phyloP scores from a whole-genome alignment of 2,797 vertebrate genomes.

The Amniataba percoides region DNA sequence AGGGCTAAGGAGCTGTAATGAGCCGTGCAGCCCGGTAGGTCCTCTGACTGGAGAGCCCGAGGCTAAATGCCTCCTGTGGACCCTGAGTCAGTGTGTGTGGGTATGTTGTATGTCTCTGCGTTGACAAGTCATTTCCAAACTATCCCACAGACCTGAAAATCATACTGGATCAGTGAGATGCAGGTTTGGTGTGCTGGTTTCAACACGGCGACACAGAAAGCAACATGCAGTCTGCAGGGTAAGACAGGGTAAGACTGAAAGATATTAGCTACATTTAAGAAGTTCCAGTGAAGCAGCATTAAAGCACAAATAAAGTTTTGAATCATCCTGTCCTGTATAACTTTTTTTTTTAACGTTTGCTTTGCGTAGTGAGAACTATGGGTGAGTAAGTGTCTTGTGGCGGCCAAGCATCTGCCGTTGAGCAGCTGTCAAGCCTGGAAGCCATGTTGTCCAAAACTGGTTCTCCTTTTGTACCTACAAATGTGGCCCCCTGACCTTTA shows the following conservation, averaged over 20 bases:
- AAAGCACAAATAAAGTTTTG: slow-evolving; percentile 25
- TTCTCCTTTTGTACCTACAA: not conserved
- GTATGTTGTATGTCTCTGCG: not conserved
- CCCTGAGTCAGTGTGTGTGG: slow-evolving; percentile 23
- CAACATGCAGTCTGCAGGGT: slow-evolving; percentile 1
- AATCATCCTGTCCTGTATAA: slow-evolving; percentile 3
- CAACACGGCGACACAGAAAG: not conserved
- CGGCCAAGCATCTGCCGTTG: slow-evolving; percentile 7
- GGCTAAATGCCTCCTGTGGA: slow-evolving; percentile 48
- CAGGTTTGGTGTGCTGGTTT: not conserved
- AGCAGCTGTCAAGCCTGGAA: slow-evolving; percentile 40
- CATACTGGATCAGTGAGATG: not conserved
- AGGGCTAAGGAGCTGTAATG: slow-evolving; percentile 68
- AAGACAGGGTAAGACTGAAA: not conserved
- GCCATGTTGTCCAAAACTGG: slow-evolving; percentile 26
- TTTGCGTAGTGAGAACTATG: not conserved
- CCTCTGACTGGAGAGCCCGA: slow-evolving; percentile 43
- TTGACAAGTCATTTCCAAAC: slow-evolving; percentile 18
- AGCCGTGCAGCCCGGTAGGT: slow-evolving; percentile 71
- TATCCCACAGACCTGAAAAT: not conserved
- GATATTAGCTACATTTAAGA: slow-evolving; percentile 7
- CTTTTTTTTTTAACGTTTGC: not conserved
- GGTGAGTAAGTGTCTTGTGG: slow-evolving; percentile 7
- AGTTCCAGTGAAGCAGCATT: not conserved
- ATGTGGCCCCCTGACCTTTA: slow-evolving; percentile 21